These are phyloP conservation scores for Acrobasis repandana DNA, from an alignment of 2,888 invertebrate genomes.

Conservation along the genomic window DNA sequence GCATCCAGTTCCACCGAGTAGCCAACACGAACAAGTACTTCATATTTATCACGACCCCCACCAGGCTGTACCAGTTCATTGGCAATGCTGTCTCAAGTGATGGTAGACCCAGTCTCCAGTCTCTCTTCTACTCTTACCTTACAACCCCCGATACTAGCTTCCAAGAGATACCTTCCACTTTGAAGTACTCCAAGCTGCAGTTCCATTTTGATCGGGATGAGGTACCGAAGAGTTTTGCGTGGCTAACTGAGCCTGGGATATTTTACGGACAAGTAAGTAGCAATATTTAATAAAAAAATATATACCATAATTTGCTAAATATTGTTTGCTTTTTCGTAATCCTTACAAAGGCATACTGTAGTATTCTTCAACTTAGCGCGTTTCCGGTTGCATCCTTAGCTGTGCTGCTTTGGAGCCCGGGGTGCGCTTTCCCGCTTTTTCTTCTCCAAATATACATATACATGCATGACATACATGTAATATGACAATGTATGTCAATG, in stretches of 20 bases:
- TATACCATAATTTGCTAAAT: no score
- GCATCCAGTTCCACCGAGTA: slow-evolving; percentile 91
- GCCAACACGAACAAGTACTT: slow-evolving; percentile 88
- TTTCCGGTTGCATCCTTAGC: no score
- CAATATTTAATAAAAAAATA: no score
- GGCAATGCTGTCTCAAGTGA: slow-evolving; percentile 87
- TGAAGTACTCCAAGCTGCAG: slow-evolving; percentile 90
- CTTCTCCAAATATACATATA: no score
- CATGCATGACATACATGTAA: no score
- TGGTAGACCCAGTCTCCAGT: slow-evolving; percentile 90
- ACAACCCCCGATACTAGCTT: slow-evolving; percentile 87
- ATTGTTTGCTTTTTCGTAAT: no score
- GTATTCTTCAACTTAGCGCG: no score
- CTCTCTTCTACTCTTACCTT: slow-evolving; percentile 90
- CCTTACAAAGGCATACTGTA: no score
- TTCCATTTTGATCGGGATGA: slow-evolving; percentile 87
- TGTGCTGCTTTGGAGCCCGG: no score
- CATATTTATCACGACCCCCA: slow-evolving; percentile 92
- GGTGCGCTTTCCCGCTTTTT: no score
- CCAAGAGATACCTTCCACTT: slow-evolving; percentile 87
- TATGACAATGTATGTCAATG: no score
- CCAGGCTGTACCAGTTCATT: slow-evolving; percentile 93
- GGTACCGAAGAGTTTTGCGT: slow-evolving; percentile 91
- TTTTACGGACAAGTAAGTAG: slow-evolving; percentile 88
- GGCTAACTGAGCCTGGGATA: slow-evolving; percentile 93